Evolutionary conservation across 2,888 invertebrate genomes (phyloP).

Genomic region (Diarsia dahlii): DNA sequence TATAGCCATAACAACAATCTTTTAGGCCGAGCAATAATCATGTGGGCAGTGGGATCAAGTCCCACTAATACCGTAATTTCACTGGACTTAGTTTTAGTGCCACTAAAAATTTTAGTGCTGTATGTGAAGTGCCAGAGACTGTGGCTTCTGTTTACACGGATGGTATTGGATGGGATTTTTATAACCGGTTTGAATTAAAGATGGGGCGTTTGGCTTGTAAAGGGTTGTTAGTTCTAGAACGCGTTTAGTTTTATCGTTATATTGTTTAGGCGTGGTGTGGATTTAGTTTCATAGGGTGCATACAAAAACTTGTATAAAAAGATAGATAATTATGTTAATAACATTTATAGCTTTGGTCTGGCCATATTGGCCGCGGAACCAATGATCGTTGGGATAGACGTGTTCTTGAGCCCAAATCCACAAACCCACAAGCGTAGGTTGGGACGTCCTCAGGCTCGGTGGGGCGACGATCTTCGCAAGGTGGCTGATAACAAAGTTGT

Average conservation of each 20-base stretch:
- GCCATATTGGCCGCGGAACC: too few species aligned
- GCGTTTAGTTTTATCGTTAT: conserved; percentile 40
- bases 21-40: conserved; percentile 55
- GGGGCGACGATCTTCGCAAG: too few species aligned
- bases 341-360: too few species aligned
- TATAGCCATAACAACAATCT: conserved; percentile 55
- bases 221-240: conserved; percentile 50
- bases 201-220: conserved; percentile 48
- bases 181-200: conserved; percentile 66
- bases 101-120: conserved; percentile 62
- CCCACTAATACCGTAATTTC: conserved; percentile 56
- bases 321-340: too few species aligned
- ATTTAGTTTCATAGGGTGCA: neutral
- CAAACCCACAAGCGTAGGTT: too few species aligned
- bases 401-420: too few species aligned
- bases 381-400: too few species aligned
- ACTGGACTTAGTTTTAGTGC: conserved; percentile 55
- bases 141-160: conserved; percentile 30
- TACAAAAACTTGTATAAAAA: neutral
- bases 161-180: conserved; percentile 63
- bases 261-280: conserved; percentile 13
- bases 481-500: too few species aligned
- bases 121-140: conserved; percentile 46
- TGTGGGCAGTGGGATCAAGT: conserved; percentile 35
- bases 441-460: too few species aligned